Percentiles rank a stretch among this genome's conserved stretches.
These are phyloP conservation scores for Metallyticus violacea DNA, from an alignment of 2,888 invertebrate species.

Conservation along the genomic window DNA sequence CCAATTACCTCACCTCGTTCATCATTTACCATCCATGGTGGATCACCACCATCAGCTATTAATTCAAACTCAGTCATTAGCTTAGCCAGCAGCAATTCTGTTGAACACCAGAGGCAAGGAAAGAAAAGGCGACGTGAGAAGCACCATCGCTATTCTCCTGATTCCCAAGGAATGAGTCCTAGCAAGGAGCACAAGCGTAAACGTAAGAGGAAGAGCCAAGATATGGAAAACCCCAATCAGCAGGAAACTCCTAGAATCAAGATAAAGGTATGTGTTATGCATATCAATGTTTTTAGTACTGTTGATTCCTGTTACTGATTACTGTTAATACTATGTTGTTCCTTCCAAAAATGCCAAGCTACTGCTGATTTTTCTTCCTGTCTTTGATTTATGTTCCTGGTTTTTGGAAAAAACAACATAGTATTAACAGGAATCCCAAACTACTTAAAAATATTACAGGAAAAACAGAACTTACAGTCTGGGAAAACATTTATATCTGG, in stretches of 20 bases:
- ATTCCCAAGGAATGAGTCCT: conserved; percentile 52
- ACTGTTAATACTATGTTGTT: too few species aligned
- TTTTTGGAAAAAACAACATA: too few species aligned
- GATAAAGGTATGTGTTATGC: conserved; percentile 63
- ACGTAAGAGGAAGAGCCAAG: conserved; percentile 74
- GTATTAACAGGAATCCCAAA: too few species aligned
- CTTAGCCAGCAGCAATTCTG: background rate
- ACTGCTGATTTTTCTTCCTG: too few species aligned
- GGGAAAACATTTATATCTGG: too few species aligned
- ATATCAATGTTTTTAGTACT: too few species aligned
- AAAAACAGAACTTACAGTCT: too few species aligned
- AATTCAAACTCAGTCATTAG: conserved; percentile 27
- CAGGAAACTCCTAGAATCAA: conserved; percentile 65
- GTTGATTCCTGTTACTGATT: too few species aligned
- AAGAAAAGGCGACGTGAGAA: conserved; percentile 50
- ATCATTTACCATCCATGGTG: background rate
- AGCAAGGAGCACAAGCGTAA: conserved; percentile 74
- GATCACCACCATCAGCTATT: background rate
- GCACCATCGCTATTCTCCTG: conserved; percentile 72
- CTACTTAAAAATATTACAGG: too few species aligned
- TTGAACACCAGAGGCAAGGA: conserved; percentile 38
- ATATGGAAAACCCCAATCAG: conserved; percentile 54
- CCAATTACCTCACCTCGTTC: conserved; percentile 34
- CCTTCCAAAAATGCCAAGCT: too few species aligned
- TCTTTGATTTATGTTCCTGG: too few species aligned